These are phyloP conservation scores for Holcopasites calliopsidis DNA, from an alignment of 1,140 invertebrate species.

Conservation along the genomic window DNA sequence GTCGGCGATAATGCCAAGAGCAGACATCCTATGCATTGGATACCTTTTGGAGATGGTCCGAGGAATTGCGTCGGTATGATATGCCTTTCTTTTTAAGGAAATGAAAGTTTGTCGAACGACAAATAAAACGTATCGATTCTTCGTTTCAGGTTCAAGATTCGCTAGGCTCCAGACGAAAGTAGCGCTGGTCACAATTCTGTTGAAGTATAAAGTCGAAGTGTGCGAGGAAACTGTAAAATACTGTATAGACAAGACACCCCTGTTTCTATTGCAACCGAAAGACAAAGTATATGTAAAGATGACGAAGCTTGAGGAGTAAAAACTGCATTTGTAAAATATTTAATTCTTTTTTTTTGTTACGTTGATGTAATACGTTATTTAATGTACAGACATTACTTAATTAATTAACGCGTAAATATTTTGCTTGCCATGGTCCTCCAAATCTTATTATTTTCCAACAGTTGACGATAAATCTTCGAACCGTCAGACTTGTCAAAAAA, in stretches of 20 bases:
- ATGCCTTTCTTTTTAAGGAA: neutral
- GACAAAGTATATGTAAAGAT: conserved; percentile 29
- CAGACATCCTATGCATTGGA: conserved; percentile 30
- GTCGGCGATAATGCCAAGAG: neutral
- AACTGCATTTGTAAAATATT: neutral
- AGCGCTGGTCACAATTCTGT: conserved; percentile 33
- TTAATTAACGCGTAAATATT: too few relatives aligned
- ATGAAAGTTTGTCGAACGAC: neutral
- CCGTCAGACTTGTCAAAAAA: too few relatives aligned
- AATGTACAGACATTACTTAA: too few relatives aligned
- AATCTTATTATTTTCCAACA: too few relatives aligned
- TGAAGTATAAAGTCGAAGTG: conserved; percentile 32
- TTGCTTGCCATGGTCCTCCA: too few relatives aligned
- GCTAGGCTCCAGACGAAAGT: conserved; percentile 27
- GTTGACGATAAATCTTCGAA: too few relatives aligned
- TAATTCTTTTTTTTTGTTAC: too few relatives aligned
- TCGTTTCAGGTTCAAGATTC: conserved; percentile 40
- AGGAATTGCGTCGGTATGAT: conserved; percentile 49
- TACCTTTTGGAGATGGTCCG: conserved; percentile 41
- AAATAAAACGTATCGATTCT: neutral
- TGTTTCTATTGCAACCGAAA: conserved; percentile 6
- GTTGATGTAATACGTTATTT: too few relatives aligned
- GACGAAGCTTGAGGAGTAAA: neutral
- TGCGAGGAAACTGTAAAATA: conserved; percentile 43
- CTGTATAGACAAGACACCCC: neutral